These are phyloP conservation scores for Drosophila pectinifera DNA, from an alignment of 1,140 invertebrate species.

Conservation along the genomic window DNA sequence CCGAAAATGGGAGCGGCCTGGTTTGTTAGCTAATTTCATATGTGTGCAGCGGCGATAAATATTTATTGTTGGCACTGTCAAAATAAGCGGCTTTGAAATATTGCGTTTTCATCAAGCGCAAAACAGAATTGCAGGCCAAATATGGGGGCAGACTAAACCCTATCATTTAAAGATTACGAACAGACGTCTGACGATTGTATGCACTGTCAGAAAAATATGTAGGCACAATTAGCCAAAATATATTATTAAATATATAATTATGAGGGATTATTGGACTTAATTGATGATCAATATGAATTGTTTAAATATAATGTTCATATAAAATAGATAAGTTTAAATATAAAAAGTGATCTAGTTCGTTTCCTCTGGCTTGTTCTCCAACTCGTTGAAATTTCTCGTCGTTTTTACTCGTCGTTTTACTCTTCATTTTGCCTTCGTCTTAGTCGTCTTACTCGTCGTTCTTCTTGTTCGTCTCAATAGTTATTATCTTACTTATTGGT, in stretches of 20 bases:
- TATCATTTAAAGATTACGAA: conserved; percentile 10
- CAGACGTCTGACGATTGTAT: neutral
- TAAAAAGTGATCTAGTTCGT: neutral
- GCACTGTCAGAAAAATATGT: neutral
- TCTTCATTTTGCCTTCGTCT: no score
- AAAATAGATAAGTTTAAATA: neutral
- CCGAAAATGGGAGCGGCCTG: conserved; percentile 7
- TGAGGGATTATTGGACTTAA: neutral
- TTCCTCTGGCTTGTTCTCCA: no score
- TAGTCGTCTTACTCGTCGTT: no score
- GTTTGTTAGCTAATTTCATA: neutral
- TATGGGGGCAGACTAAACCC: conserved; percentile 4
- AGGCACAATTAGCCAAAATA: neutral
- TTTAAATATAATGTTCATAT: neutral
- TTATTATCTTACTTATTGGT: no score
- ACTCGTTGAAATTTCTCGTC: no score
- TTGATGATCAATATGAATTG: neutral
- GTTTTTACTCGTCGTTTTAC: no score
- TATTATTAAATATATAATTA: no score
- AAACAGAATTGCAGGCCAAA: neutral
- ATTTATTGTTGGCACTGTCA: conserved; percentile 14
- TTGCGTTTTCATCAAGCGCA: conserved; percentile 16
- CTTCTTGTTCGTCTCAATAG: no score
- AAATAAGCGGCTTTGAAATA: neutral
- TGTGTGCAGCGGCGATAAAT: conserved; percentile 20